These are phyloP conservation scores for Gastracanthus pulcherrimus DNA, from an alignment of 2,888 invertebrate genomes.

Conservation along the genomic window DNA sequence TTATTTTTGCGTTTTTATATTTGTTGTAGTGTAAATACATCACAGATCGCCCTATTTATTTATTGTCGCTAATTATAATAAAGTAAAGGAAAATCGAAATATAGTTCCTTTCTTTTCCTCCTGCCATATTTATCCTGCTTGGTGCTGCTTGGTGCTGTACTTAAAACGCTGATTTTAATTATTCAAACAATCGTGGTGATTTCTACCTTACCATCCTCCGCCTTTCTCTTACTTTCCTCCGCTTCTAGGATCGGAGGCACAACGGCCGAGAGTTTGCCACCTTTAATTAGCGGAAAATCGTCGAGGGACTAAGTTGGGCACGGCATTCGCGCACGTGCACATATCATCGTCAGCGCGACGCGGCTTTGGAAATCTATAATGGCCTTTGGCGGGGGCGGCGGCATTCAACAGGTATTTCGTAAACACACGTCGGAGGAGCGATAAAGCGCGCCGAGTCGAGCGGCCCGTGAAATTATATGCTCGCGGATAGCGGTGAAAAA, in stretches of 20 bases:
- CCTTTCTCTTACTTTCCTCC: neutral
- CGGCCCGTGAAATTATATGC: neutral
- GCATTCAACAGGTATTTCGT: conserved; percentile 50
- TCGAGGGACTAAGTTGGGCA: too few relatives aligned
- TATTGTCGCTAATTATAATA: too few relatives aligned
- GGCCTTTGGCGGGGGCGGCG: neutral
- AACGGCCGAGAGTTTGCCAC: neutral
- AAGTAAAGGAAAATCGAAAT: too few relatives aligned
- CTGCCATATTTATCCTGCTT: too few relatives aligned
- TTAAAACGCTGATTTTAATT: too few relatives aligned
- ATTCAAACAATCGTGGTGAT: too few relatives aligned
- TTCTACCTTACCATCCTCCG: too few relatives aligned
- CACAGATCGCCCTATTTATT: too few relatives aligned
- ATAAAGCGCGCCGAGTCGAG: neutral
- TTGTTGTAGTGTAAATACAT: too few relatives aligned
- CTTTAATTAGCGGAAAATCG: conserved; percentile 41
- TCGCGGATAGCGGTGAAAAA: neutral
- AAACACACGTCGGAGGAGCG: conserved; percentile 18
- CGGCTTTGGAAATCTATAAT: conserved; percentile 39
- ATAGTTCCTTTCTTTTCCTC: too few relatives aligned
- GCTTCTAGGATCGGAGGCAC: neutral
- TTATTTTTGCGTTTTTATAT: too few relatives aligned
- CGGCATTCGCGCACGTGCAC: neutral
- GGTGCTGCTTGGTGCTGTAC: too few relatives aligned
- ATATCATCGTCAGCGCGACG: neutral